Evolutionary conservation across 1,140 invertebrate genomes (phyloP), one percentile per base, ranked within the genome.

Genomic region (Neodiprion pinetum): DNA sequence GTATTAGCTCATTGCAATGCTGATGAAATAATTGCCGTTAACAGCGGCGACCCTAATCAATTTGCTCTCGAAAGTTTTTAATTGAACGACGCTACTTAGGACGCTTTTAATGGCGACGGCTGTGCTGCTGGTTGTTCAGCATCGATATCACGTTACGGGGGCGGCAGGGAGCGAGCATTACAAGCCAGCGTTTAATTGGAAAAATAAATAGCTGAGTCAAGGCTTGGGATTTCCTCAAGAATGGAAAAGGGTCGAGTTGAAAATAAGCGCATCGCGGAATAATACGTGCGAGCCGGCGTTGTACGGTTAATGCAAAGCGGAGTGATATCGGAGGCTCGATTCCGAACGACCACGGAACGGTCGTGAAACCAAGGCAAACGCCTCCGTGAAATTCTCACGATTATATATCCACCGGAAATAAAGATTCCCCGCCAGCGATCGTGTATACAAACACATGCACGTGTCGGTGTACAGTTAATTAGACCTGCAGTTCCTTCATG

Each of bases 131-230:
- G 53, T 17, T 14, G 53, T 61, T 12, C 53, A 17, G 53, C 53
- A 61, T 61, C 53, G 53, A 61, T 61, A 61, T 61, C 53, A 9
- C 53, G 7, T 61, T 61, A 61, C 53, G 53, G 3, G 5, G 28
- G 28, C 28, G 28, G 53, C 53, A 17, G 53, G 53, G 11, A 61
- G 11, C 53, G n/a, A 61, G 53, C n/a, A 61, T 61, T 61, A 61
- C n/a, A 61, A 61, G 53, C 53, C 11, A 5, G 53, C 53, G 53
- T 61, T 61, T 61, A 61, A 61, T 61, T 61, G 53, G 53, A 61
- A 61, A 61, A 61, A 61, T 61, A 61, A 61, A 61, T 61, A 61
- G 53, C 53, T 17, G 53, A 61, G 53, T 61, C 53, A 61, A 61
- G 53, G 53, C 53, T 61, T 9, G n/a, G 53, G 53, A 61, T 61